phyloP scores from a whole-genome alignment of 2,888 invertebrate species.

The Esperia sulphurella region DNA sequence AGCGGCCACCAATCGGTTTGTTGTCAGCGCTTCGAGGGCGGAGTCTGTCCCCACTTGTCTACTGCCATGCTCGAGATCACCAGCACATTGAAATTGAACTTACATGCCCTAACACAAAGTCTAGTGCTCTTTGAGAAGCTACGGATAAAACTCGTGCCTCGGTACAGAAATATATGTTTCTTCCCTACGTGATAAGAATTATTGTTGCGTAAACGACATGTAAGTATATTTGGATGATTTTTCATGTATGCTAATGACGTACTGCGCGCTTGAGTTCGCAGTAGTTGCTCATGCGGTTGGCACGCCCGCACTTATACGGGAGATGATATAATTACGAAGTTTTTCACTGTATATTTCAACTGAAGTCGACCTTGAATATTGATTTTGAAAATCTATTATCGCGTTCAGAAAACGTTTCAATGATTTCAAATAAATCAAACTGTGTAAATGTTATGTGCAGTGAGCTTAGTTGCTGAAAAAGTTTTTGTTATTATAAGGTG shows the following conservation, averaged over 20 bases:
- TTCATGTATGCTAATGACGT: slow-evolving; percentile 72
- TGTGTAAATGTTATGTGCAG: slow-evolving; percentile 13
- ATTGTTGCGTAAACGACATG: slow-evolving; percentile 31
- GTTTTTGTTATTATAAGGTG: slow-evolving; percentile 10
- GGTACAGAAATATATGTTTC: slow-evolving; percentile 35
- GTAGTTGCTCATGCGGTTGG: slow-evolving; percentile 72
- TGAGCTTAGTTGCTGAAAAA: slow-evolving; percentile 13
- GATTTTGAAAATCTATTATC: too few species aligned
- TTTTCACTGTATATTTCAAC: neutral
- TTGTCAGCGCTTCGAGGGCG: slow-evolving; percentile 63
- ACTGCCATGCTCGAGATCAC: slow-evolving; percentile 15
- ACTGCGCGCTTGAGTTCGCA: slow-evolving; percentile 69
- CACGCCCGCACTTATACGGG: slow-evolving; percentile 68
- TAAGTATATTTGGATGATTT: slow-evolving; percentile 52
- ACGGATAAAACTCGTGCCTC: slow-evolving; percentile 13
- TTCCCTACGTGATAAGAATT: slow-evolving; percentile 26
- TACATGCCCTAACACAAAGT: slow-evolving; percentile 21
- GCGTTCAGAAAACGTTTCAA: neutral
- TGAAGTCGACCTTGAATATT: too few species aligned
- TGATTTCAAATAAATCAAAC: neutral
- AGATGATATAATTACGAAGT: slow-evolving; percentile 20
- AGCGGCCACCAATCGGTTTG: slow-evolving; percentile 62
- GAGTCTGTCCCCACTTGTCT: slow-evolving; percentile 38
- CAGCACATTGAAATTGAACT: slow-evolving; percentile 21
- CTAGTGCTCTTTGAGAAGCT: slow-evolving; percentile 20